Evolutionary conservation across 2,888 invertebrate species (phyloP).

Genomic region (Cheilosia grossa): DNA sequence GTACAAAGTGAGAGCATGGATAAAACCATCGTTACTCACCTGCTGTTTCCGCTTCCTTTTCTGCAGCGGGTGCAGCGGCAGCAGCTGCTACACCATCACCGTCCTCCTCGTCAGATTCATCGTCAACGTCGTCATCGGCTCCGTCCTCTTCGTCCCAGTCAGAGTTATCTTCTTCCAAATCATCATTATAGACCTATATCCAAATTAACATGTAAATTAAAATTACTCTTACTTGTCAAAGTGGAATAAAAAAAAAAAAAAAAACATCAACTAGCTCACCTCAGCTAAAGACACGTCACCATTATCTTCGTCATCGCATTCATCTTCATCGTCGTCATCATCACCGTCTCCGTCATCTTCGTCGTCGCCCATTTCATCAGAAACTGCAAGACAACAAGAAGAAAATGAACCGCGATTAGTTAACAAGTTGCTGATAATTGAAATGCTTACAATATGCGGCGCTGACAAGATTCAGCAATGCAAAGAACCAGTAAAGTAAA

Average conservation of each 20-base stretch:
- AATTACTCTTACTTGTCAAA: neutral
- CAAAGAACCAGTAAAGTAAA: slow-evolving; percentile 82
- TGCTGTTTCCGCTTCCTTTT: slow-evolving; percentile 75
- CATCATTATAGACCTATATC: slow-evolving; percentile 83
- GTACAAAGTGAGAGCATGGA: neutral
- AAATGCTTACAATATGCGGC: slow-evolving; percentile 81
- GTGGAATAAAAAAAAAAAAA: slow-evolving; percentile 15
- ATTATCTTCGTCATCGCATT: slow-evolving; percentile 86
- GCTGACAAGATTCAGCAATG: slow-evolving; percentile 82
- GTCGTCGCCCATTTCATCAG: slow-evolving; percentile 77
- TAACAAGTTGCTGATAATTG: slow-evolving; percentile 65
- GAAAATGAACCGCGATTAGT: slow-evolving; percentile 78
- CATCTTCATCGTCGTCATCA: slow-evolving; percentile 83
- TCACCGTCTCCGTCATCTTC: slow-evolving; percentile 77
- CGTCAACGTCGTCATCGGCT: slow-evolving; percentile 85
- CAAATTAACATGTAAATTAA: slow-evolving; percentile 3
- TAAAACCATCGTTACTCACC: slow-evolving; percentile 68
- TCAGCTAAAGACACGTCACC: slow-evolving; percentile 83
- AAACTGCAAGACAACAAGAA: slow-evolving; percentile 76
- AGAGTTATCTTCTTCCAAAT: slow-evolving; percentile 86
- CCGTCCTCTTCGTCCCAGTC: slow-evolving; percentile 87
- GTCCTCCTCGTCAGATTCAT: slow-evolving; percentile 84
- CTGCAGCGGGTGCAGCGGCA: slow-evolving; percentile 73
- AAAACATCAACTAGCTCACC: slow-evolving; percentile 76
- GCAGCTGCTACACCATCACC: slow-evolving; percentile 83